Evolutionary conservation across 1,140 invertebrate species (phyloP), one percentile per base, ranked within the genome.

Genomic region (Temnothorax longispinosus): DNA sequence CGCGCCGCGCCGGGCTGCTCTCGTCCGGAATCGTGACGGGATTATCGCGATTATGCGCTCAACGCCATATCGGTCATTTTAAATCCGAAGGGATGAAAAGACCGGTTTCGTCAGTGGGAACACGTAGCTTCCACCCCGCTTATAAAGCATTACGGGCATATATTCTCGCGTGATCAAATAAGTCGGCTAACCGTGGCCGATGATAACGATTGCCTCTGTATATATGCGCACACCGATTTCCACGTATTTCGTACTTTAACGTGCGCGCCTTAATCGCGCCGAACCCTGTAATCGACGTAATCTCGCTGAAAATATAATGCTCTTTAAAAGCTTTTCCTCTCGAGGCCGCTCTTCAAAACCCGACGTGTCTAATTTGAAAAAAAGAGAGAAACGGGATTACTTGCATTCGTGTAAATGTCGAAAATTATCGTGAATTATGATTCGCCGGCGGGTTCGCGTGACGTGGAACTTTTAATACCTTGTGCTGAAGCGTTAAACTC

Each of bases 381-480:
- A 69, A 67, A 32, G 41, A 32, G 41, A 64, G 64, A 72, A 77
- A 87, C 77, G 41, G 62, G 77, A 67, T 76, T 65, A 58, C 69
- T 58, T 47, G 82, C 52, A 87, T 82, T 89, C 88, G 69, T 54
- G 88, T 64, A 90, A 87, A 86, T 76, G 87, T 89, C 84, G 78
- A 69, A 21, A 81, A 89, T 89, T 89, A 90, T 89, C 88, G 71
- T 56, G 47, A 86, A 87, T 90, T 89, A 89, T 89, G 82, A 89
- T 89, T 85, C 85, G 64, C 52, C 71, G 58, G 15, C 67, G 52
- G 18, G 58, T 15, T 90, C 67, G 89, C 89, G 89, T 90, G 89
- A 84, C 77, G 11, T 60, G 54, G 85, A 90, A 90, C 89, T 90
- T 90, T 90, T 90, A 90, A 89, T 90, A 58, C 78, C 41, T 87